These are phyloP conservation scores for Tragelaphus scriptus DNA, from an alignment of 2,113 vertebrate genomes.

Conservation along the genomic window DNA sequence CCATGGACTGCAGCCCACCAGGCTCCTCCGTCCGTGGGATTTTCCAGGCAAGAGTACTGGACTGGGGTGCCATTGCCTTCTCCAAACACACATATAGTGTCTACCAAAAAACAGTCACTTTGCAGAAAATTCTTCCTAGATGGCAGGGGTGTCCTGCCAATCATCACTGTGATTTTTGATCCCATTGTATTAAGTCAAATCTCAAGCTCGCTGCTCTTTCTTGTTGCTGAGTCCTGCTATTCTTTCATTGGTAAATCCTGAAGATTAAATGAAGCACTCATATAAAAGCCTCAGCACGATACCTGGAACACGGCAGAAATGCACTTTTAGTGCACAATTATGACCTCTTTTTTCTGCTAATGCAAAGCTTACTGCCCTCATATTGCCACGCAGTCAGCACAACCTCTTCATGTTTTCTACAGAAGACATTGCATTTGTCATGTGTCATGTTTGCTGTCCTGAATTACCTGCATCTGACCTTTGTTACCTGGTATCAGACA, in stretches of 20 bases:
- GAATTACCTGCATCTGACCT: not conserved
- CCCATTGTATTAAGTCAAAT: not conserved
- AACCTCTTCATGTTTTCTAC: not conserved
- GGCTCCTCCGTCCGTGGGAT: no score
- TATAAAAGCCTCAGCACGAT: not conserved
- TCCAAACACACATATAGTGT: fast-evolving
- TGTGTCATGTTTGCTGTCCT: not conserved
- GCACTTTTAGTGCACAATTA: not conserved
- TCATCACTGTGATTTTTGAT: not conserved
- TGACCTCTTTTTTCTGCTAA: not conserved
- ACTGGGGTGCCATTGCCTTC: no score
- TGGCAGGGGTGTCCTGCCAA: not conserved
- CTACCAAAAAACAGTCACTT: not conserved
- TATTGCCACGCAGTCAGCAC: fast-evolving
- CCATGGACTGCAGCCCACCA: no score
- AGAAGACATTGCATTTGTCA: fast-evolving
- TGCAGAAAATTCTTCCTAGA: not conserved
- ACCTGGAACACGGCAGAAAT: not conserved
- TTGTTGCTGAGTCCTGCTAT: not conserved
- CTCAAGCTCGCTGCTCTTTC: not conserved
- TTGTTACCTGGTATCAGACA: not conserved
- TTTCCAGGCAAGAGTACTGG: no score
- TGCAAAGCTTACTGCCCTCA: not conserved
- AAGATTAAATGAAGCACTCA: not conserved
- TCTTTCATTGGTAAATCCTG: not conserved